Percentiles rank a stretch among this genome's conserved stretches.
Evolutionary conservation across 2,113 vertebrate species (phyloP).

Genomic region (Clarias magur): DNA sequence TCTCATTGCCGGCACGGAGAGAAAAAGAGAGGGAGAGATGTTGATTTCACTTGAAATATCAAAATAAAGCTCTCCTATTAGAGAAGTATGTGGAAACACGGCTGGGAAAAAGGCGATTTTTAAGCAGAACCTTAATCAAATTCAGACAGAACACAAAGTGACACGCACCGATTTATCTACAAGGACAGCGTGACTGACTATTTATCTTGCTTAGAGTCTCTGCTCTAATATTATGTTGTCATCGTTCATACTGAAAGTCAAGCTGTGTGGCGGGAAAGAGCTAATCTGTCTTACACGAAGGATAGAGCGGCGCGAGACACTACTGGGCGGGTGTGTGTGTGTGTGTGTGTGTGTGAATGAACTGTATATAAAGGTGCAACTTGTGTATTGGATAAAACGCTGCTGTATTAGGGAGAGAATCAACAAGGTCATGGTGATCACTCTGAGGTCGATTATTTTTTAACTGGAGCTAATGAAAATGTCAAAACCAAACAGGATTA

Average conservation of each 20-base stretch:
- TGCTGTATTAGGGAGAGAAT: background rate
- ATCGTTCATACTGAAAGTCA: slow-evolving; percentile 24
- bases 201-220: slow-evolving; percentile 17
- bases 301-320: background rate
- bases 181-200: background rate
- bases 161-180: slow-evolving; percentile 12
- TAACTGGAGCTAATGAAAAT: too few relatives aligned
- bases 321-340: background rate
- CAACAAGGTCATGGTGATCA: background rate
- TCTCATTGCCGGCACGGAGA: background rate
- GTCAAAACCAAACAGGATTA: too few relatives aligned
- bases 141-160: background rate
- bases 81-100: background rate
- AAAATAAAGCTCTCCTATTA: background rate
- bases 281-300: slow-evolving; percentile 7
- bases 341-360: too few relatives aligned
- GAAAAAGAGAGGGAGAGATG: background rate
- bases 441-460: background rate
- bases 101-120: background rate
- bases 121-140: slow-evolving; percentile 8
- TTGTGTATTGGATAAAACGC: background rate
- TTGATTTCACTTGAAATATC: slow-evolving; percentile 18
- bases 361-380: background rate
- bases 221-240: slow-evolving; percentile 24
- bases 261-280: slow-evolving; percentile 18